Conservation (phyloP, 1,140 invertebrate species). For the Acromyrmex charruanus region DNA sequence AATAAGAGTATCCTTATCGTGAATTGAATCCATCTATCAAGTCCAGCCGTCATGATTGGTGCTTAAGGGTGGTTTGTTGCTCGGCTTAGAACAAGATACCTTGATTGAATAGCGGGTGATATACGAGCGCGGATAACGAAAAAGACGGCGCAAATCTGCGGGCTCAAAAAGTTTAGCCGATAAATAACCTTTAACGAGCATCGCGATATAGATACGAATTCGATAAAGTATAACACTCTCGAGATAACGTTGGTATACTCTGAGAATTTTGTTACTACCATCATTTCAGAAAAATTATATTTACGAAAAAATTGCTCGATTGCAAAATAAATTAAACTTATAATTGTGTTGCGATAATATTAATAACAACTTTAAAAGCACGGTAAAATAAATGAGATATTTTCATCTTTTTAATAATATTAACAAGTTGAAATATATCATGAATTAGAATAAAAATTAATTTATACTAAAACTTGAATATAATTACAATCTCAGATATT, state of each 20-base stretch:
- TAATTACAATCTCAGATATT: constrained; percentile 7
- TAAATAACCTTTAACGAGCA: constrained; percentile 78
- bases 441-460: not conserved
- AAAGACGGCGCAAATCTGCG: constrained; percentile 69
- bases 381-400: not conserved
- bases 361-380: not conserved
- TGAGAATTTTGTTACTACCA: constrained; percentile 20
- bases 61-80: constrained; percentile 80
- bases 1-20: constrained; percentile 70
- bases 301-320: not conserved
- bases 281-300: constrained; percentile 10
- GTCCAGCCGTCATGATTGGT: constrained; percentile 78
- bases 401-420: not conserved
- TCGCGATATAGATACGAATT: constrained; percentile 29
- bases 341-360: not conserved
- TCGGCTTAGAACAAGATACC: constrained; percentile 81
- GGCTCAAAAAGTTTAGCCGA: constrained; percentile 63
- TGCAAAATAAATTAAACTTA: not conserved
- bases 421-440: not conserved
- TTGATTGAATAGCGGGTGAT: constrained; percentile 82
- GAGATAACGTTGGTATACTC: constrained; percentile 14
- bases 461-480: not conserved
- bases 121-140: constrained; percentile 73
- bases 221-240: constrained; percentile 52
- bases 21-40: constrained; percentile 82